phyloP scores from a whole-genome alignment of 2,888 invertebrate species.

The Tubulanus polymorphus region DNA sequence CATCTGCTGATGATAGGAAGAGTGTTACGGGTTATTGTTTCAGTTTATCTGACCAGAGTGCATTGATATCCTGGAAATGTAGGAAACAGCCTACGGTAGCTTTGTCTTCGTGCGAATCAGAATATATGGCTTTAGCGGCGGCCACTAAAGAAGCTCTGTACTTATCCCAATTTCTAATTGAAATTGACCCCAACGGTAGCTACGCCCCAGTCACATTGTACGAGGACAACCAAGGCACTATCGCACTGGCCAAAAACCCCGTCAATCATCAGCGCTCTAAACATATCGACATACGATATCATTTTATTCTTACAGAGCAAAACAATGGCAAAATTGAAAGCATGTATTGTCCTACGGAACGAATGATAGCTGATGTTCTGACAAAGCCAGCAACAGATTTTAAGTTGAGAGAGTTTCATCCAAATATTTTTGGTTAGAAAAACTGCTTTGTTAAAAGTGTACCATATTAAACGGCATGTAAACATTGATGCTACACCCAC shows the following conservation, averaged over 20 bases:
- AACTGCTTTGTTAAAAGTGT: too few species aligned
- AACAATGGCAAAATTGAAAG: background rate
- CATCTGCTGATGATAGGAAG: conserved; percentile 1
- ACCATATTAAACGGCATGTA: too few species aligned
- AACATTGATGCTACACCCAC: too few species aligned
- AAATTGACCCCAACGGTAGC: background rate
- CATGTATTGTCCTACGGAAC: background rate
- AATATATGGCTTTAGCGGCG: conserved; percentile 24
- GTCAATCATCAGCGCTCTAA: conserved; percentile 13
- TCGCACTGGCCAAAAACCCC: conserved; percentile 11
- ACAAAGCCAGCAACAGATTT: conserved; percentile 10
- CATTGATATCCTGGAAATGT: conserved; percentile 16
- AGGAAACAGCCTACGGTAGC: conserved; percentile 21
- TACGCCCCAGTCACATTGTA: background rate
- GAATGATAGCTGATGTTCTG: conserved; percentile 9
- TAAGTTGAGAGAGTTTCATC: too few species aligned
- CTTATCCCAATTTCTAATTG: conserved; percentile 11
- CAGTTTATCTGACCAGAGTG: conserved; percentile 2
- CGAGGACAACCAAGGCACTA: conserved; percentile 12
- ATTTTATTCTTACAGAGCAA: conserved; percentile 4
- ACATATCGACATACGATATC: conserved; percentile 11
- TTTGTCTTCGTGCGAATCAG: conserved; percentile 24
- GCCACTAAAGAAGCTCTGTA: conserved; percentile 22
- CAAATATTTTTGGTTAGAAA: too few species aligned
- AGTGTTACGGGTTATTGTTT: conserved; percentile 10